Percentiles rank a stretch among this genome's conserved stretches.
phyloP scores from a whole-genome alignment of 2,888 invertebrate species.

The Glyphotaelius pellucidus region DNA sequence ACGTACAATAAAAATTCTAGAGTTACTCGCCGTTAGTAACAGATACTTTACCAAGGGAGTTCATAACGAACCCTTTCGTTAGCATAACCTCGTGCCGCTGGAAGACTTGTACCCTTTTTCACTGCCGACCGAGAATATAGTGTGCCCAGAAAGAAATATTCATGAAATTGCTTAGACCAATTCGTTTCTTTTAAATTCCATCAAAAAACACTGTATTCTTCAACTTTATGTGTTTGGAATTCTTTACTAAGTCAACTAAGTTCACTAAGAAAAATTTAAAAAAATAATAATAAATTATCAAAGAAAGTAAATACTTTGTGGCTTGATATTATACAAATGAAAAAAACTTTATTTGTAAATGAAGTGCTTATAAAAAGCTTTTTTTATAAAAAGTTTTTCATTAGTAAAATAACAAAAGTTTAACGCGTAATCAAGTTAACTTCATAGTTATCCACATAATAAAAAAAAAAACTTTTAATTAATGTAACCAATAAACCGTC shows the following conservation, averaged over 20 bases:
- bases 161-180: not conserved
- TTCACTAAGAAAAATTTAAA: not conserved
- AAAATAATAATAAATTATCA: not conserved
- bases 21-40: conserved; percentile 54
- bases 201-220: not conserved
- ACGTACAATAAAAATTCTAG: conserved; percentile 55
- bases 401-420: no score
- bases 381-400: no score
- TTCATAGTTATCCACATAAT: no score
- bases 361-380: no score
- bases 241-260: not conserved
- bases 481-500: no score
- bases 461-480: no score
- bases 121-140: conserved; percentile 26
- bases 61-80: conserved; percentile 60
- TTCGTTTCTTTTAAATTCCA: not conserved
- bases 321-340: no score
- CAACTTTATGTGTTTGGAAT: not conserved
- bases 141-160: not conserved
- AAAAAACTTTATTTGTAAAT: no score
- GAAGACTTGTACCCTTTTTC: conserved; percentile 50
- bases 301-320: no score
- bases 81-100: conserved; percentile 44
- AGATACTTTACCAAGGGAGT: conserved; percentile 55
- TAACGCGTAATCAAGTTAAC: no score